These are phyloP conservation scores for Campylomormyrus numenius DNA, from an alignment of 2,113 vertebrate genomes.

Conservation along the genomic window DNA sequence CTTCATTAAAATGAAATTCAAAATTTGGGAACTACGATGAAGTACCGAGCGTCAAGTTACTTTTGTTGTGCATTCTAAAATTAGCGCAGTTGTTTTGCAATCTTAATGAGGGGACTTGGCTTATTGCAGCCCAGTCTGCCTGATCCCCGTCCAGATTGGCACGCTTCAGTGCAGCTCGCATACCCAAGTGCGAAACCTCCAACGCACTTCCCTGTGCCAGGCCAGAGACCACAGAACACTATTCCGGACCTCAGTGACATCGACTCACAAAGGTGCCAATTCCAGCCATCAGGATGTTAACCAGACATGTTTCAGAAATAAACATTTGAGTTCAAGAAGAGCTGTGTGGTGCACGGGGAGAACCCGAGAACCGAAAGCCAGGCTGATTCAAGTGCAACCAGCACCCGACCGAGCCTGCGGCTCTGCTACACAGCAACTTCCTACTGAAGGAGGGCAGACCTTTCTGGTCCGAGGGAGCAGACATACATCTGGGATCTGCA, in stretches of 20 bases:
- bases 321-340: neutral
- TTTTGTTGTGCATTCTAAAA: neutral
- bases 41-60: neutral
- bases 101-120: neutral
- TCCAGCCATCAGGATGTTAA: neutral
- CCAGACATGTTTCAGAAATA: neutral
- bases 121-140: neutral
- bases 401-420: slow-evolving; percentile 44
- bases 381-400: neutral
- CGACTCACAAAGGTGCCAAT: neutral
- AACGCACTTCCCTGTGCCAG: neutral
- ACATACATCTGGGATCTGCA: neutral
- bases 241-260: neutral
- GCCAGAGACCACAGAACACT: neutral
- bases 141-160: neutral
- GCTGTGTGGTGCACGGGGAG: neutral
- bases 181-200: neutral
- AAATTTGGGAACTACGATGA: neutral
- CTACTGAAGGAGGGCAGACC: neutral
- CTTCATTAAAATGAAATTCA: neutral
- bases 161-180: neutral
- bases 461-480: neutral
- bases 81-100: neutral
- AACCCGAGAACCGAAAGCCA: slow-evolving; percentile 15
- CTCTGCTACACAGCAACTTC: slow-evolving; percentile 5